Conservation (phyloP, 1,140 invertebrate species). For the Idris sp. region DNA sequence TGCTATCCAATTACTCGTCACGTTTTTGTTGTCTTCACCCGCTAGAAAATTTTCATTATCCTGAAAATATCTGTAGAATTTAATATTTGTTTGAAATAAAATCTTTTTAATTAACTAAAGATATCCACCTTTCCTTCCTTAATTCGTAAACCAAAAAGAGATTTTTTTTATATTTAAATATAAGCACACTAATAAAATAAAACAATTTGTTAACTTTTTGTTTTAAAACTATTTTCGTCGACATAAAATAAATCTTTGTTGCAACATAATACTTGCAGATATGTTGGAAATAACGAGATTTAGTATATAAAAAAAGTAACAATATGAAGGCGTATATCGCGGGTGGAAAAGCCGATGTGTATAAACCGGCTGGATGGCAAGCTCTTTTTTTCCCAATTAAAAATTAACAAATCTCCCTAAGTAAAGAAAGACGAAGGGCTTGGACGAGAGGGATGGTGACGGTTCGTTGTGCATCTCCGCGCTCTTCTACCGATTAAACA, state of each 20-base stretch:
- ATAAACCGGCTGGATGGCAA: constrained; percentile 59
- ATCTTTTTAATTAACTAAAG: too few species aligned
- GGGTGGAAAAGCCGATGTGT: constrained; percentile 41
- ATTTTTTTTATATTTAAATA: too few species aligned
- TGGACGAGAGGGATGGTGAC: constrained; percentile 39
- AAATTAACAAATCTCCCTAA: constrained; percentile 76
- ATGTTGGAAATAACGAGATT: constrained; percentile 55
- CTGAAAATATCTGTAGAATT: too few species aligned
- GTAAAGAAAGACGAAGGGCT: constrained; percentile 60
- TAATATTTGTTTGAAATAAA: too few species aligned
- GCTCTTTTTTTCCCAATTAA: constrained; percentile 77
- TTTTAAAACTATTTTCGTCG: too few species aligned
- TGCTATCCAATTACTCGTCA: constrained; percentile 35
- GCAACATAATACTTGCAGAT: constrained; percentile 27
- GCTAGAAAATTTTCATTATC: not conserved
- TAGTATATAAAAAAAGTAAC: constrained; percentile 30
- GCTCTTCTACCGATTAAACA: constrained; percentile 76
- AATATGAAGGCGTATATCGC: constrained; percentile 25
- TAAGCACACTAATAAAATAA: too few species aligned
- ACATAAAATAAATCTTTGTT: too few species aligned
- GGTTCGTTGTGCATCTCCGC: constrained; percentile 67
- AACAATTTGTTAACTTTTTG: too few species aligned
- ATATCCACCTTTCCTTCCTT: too few species aligned
- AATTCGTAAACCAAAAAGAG: too few species aligned
- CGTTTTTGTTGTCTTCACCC: constrained; percentile 3